These are phyloP conservation scores for Neolamprologus variostigma DNA, from an alignment of 2,113 vertebrate genomes.

Conservation along the genomic window DNA sequence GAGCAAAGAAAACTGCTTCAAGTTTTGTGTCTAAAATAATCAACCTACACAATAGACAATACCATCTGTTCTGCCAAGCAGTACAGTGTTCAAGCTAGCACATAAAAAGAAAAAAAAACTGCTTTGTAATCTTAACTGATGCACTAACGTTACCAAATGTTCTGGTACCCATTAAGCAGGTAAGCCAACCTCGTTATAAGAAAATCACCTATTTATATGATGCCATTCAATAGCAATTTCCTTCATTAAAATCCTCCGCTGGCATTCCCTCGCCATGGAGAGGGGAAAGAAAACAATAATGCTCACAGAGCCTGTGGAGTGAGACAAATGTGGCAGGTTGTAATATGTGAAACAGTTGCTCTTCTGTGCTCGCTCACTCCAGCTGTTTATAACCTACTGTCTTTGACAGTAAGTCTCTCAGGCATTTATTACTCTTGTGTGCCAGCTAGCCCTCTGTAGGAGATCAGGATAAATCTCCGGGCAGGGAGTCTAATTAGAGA, in stretches of 20 bases:
- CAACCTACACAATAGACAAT: constrained; percentile 35
- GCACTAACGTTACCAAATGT: background rate
- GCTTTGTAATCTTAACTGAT: background rate
- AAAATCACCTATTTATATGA: constrained; percentile 15
- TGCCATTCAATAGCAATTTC: constrained; percentile 16
- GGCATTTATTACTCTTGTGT: constrained; percentile 14
- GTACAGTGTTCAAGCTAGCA: background rate
- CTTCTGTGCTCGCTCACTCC: background rate
- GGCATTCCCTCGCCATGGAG: background rate
- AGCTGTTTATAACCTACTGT: constrained; percentile 27
- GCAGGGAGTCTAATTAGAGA: constrained; percentile 28
- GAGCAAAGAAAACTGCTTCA: background rate
- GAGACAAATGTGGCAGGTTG: background rate
- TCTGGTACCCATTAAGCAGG: constrained; percentile 36
- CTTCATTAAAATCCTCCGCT: constrained; percentile 25
- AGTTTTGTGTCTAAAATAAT: background rate
- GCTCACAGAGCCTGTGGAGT: background rate
- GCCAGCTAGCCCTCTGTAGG: background rate
- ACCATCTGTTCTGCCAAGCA: background rate
- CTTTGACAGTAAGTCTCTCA: constrained; percentile 23
- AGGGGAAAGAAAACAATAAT: constrained; percentile 11
- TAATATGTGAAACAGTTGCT: constrained; percentile 4
- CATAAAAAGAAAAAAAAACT: constrained; percentile 20
- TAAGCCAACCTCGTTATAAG: constrained; percentile 9
- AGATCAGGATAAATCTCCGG: background rate